phyloP scores from a whole-genome alignment of 2,888 invertebrate genomes.

The Lamellibrachia satsuma region DNA sequence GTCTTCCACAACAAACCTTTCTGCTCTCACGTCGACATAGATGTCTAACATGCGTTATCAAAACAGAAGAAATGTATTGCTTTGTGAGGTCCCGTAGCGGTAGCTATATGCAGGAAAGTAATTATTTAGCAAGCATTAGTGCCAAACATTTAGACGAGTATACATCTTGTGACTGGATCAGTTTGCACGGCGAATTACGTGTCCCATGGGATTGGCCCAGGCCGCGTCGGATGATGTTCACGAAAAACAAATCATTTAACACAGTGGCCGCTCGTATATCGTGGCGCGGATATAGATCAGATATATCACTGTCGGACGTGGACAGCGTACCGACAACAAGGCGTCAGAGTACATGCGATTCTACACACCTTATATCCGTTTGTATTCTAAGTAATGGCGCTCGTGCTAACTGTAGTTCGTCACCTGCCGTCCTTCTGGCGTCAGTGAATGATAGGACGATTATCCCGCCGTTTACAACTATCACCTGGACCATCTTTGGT shows the following conservation, averaged over 20 bases:
- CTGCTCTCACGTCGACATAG: not conserved
- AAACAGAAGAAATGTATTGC: not conserved
- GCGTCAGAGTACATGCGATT: not conserved
- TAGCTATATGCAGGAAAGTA: not conserved
- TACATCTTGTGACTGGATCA: not conserved
- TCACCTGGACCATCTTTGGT: not conserved
- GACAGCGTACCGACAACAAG: not conserved
- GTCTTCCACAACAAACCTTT: not conserved
- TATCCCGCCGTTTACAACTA: not conserved
- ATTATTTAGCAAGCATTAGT: not conserved
- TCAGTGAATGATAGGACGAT: not conserved
- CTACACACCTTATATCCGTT: not conserved
- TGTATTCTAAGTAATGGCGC: not conserved
- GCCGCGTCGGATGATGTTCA: not conserved
- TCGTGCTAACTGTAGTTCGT: not conserved
- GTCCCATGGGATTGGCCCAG: not conserved
- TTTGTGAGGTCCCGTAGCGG: not conserved
- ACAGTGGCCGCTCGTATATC: not conserved
- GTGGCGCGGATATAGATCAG: not conserved
- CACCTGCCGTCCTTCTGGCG: not conserved
- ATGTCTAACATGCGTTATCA: not conserved
- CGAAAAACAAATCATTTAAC: conserved; percentile 6
- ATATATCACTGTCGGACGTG: not conserved
- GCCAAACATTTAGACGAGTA: not conserved
- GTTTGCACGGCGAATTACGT: not conserved